Percentiles rank a stretch among this genome's conserved stretches.
Evolutionary conservation across 2,113 vertebrate genomes (phyloP).

Genomic region (Chamaea fasciata): DNA sequence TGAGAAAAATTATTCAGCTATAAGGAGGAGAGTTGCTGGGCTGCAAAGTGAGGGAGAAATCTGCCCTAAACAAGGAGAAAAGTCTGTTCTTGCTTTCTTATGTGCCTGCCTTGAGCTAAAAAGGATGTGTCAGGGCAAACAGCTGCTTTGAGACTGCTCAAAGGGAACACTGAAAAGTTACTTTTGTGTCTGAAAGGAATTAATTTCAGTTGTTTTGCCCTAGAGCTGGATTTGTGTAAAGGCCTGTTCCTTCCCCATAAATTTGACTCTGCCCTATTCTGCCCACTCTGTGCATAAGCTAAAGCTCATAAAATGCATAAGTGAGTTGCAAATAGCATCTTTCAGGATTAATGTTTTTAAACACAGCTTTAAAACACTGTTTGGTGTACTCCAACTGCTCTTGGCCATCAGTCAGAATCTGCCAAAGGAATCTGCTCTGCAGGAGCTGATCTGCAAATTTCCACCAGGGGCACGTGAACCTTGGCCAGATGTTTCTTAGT

Average conservation of each 20-base stretch:
- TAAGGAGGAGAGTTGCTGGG: background rate
- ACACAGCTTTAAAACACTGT: background rate
- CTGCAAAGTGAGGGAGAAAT: background rate
- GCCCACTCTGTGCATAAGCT: background rate
- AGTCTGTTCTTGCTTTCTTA: background rate
- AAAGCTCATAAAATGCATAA: background rate
- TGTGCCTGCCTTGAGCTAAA: background rate
- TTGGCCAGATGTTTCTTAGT: background rate
- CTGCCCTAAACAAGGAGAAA: background rate
- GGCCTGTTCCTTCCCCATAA: background rate
- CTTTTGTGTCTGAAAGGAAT: background rate
- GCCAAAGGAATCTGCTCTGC: background rate
- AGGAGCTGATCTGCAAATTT: background rate
- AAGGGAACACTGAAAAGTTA: background rate
- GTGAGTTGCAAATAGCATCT: background rate
- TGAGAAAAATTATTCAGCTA: background rate
- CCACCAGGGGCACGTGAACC: accelerated
- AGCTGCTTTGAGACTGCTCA: background rate
- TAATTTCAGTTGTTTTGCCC: background rate
- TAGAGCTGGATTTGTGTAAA: background rate
- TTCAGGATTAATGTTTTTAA: background rate
- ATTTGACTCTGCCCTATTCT: background rate
- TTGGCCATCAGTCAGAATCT: background rate
- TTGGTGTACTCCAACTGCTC: background rate
- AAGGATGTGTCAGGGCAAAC: background rate